Evolutionary conservation across 2,888 invertebrate genomes (phyloP).

Genomic region (Andrena fulva): DNA sequence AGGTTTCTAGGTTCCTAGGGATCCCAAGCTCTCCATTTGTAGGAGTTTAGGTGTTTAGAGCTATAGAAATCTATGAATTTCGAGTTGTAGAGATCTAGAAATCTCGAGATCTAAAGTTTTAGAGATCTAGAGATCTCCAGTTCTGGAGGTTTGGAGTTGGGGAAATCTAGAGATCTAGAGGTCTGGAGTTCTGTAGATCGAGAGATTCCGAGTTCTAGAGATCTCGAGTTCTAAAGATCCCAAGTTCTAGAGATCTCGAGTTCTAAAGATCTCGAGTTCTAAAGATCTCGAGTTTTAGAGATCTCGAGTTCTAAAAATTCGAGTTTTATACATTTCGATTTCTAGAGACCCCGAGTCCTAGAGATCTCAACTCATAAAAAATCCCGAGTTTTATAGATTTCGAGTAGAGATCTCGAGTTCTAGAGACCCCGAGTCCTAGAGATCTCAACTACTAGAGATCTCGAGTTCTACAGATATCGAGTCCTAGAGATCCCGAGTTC

Average conservation of each 20-base stretch:
- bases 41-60: too few relatives aligned
- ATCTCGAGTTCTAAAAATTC: background rate
- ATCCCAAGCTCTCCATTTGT: too few relatives aligned
- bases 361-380: background rate
- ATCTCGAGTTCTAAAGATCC: background rate
- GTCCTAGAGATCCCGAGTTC: background rate
- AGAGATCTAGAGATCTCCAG: background rate
- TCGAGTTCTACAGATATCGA: accelerated
- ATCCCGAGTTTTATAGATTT: background rate
- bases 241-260: background rate
- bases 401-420: background rate
- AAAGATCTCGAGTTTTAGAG: background rate
- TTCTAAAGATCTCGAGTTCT: background rate
- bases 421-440: background rate
- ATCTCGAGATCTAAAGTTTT: too few relatives aligned
- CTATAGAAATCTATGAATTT: too few relatives aligned
- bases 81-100: too few relatives aligned
- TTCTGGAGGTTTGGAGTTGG: background rate
- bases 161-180: background rate
- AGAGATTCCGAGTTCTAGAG: background rate
- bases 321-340: background rate
- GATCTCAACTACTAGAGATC: accelerated
- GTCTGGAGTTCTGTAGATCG: background rate
- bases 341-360: background rate
- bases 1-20: background rate